Evolutionary conservation across 2,113 vertebrate species (phyloP).

Genomic region (Lepus europaeus): DNA sequence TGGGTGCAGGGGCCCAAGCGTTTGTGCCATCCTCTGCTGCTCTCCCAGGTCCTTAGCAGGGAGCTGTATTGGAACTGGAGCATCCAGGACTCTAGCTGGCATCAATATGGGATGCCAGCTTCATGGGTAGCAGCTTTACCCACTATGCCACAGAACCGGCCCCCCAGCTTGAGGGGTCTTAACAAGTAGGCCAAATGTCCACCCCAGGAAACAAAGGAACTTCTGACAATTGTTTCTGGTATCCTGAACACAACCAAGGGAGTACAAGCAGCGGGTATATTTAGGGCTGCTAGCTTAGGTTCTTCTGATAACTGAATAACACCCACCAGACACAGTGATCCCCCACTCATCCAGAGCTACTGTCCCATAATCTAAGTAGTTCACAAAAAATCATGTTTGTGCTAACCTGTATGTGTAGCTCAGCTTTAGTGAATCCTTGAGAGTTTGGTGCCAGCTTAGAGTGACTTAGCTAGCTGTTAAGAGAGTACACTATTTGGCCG

Average conservation of each 20-base stretch:
- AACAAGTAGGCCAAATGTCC: too few relatives aligned
- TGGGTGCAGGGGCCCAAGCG: too few relatives aligned
- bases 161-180: too few relatives aligned
- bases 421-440: neutral
- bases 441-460: neutral
- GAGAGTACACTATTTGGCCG: neutral
- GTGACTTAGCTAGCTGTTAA: neutral
- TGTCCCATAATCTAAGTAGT: neutral
- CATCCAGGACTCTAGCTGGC: too few relatives aligned
- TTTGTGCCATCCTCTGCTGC: too few relatives aligned
- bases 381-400: neutral
- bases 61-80: too few relatives aligned
- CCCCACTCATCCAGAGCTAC: neutral
- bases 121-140: too few relatives aligned
- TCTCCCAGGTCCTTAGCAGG: too few relatives aligned
- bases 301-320: rapidly evolving
- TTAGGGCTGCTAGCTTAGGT: neutral
- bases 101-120: too few relatives aligned
- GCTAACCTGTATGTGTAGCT: neutral
- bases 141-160: too few relatives aligned
- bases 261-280: neutral
- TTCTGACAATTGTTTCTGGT: neutral
- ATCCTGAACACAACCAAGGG: neutral
- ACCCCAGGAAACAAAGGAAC: neutral
- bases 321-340: rapidly evolving